Conservation (phyloP, 2,888 invertebrate species). For the Teleogryllus oceanicus region DNA sequence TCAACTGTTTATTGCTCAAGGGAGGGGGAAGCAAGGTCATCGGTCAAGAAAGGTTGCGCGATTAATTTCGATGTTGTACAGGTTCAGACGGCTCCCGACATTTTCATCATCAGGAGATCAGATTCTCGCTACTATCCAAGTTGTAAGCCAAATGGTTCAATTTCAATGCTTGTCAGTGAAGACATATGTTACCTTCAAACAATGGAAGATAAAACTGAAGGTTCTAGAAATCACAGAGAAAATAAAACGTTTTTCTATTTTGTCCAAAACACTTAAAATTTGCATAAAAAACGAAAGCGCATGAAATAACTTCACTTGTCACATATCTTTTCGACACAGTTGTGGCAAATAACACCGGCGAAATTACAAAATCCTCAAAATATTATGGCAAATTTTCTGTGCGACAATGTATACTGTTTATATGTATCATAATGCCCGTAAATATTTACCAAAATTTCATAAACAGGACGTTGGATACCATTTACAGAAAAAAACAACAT, state of each 20-base stretch:
- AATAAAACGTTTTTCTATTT: background rate
- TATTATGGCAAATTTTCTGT: background rate
- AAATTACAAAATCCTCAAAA: background rate
- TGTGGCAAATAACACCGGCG: background rate
- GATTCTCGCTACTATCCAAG: background rate
- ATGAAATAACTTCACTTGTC: background rate
- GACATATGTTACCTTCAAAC: background rate
- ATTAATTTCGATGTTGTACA: background rate
- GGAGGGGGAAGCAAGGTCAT: too few species aligned
- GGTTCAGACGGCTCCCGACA: background rate
- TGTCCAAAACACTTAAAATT: background rate
- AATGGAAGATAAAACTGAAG: background rate
- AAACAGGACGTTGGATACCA: too few species aligned
- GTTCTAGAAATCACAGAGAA: background rate
- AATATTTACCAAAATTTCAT: too few species aligned
- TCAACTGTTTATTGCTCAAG: too few species aligned
- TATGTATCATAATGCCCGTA: background rate
- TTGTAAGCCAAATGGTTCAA: background rate
- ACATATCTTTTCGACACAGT: background rate
- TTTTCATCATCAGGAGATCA: background rate
- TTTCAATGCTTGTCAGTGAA: background rate
- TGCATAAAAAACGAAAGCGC: background rate
- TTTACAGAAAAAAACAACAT: too few species aligned
- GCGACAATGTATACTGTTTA: background rate
- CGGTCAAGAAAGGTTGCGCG: too few species aligned